phyloP scores from a whole-genome alignment of 2,113 vertebrate species.

The Martes martes region DNA sequence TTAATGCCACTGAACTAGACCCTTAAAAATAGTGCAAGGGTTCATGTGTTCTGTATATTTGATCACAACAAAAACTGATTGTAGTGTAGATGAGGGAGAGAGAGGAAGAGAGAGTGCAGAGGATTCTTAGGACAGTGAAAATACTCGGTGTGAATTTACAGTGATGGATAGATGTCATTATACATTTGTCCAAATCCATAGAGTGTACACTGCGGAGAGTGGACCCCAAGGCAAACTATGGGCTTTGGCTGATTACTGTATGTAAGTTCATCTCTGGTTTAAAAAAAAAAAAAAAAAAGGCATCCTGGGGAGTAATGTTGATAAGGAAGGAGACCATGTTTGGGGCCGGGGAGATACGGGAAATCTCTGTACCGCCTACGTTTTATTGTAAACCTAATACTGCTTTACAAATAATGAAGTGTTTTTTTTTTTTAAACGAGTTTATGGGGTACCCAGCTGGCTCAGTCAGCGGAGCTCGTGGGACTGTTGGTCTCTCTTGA shows the following conservation, averaged over 20 bases:
- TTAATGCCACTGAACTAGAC: not conserved
- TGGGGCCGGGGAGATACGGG: no score
- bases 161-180: no score
- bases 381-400: not conserved
- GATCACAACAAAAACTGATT: not conserved
- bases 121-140: not conserved
- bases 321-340: not conserved
- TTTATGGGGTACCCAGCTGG: not conserved
- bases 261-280: not conserved
- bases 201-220: not conserved
- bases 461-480: not conserved
- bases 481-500: not conserved
- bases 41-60: not conserved
- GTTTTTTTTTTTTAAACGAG: not conserved
- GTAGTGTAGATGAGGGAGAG: not conserved
- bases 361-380: not conserved
- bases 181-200: not conserved
- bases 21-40: not conserved
- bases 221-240: not conserved
- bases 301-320: not conserved
- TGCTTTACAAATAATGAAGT: not conserved
- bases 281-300: not conserved
- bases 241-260: not conserved
- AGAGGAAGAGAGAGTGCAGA: not conserved
- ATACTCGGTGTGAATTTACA: not conserved